Base-by-base conservation (phyloP, 2,113 vertebrate genomes). In the Pelecanoides urinatrix region DNA sequence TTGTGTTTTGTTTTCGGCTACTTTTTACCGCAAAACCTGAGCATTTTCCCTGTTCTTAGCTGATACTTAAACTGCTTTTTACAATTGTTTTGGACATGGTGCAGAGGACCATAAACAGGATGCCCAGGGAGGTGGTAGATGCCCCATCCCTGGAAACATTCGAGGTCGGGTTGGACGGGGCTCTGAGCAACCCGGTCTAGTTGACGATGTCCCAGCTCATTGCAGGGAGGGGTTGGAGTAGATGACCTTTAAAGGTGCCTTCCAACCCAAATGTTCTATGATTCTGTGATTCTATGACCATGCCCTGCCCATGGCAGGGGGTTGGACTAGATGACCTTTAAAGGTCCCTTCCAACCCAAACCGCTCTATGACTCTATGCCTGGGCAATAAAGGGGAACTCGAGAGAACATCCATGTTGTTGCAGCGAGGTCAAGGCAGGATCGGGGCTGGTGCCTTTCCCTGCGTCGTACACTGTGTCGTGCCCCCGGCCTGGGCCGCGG, bases 391-490 rank as follows among this genome's bases (percentile, higher is more conserved):
- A 42, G 6, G 36, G 42, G 19, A 63, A n/a, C 40, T 25, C 2
- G 0, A 49, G 36, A 44, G 53, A 65, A 30, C 45, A 23, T 27
- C 34, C 40, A 3, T 40, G 47, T n/a, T 14, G 19, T 14, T 32
- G 72, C 53, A 52, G 26, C 5, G 5, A 55, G 36, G 32, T 7
- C 2, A 0, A 29, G 38, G 66, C 29, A 38, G 34, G 14, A 2
- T 8, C 4, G 2, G 20, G 67, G 36, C 32, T 18, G 44, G 44
- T 21, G 53, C 63, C 23, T 29, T 9, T 32, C 36, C 65, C 47
- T 20, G 23, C 3, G 4, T 11, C 16, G 1, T 13, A 3, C 7
- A 0, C 16, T 3, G 32, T 17, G 23, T 56, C 52, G 14, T 13
- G 14, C 32, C 52, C n/a, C 32, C 52, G 16, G 53, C 32, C 16